Percentiles rank a stretch among this genome's conserved stretches.
These are phyloP conservation scores for Zootermopsis nevadensis DNA, from an alignment of 2,888 invertebrate species.

Conservation along the genomic window DNA sequence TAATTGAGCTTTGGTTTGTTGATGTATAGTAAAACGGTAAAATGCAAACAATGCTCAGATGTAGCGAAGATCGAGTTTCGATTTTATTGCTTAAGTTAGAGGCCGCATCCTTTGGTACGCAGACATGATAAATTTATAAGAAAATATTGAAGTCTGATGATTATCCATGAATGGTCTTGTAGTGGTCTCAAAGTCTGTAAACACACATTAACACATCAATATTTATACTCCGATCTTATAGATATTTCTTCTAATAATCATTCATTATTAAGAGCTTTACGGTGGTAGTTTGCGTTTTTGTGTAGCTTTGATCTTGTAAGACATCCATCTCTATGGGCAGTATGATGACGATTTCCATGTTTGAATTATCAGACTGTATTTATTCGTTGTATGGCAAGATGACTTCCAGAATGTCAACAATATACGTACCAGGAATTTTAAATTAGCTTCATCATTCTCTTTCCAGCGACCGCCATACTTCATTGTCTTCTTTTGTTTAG, in stretches of 20 bases:
- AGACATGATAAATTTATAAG: slow-evolving; percentile 2
- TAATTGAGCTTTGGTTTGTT: not conserved
- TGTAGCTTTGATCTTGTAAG: slow-evolving; percentile 2
- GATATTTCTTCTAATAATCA: slow-evolving; percentile 2
- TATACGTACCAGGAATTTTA: slow-evolving; percentile 10
- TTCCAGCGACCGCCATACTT: not conserved
- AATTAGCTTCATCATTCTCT: slow-evolving; percentile 17
- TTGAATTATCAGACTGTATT: slow-evolving; percentile 1
- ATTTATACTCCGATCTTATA: not conserved
- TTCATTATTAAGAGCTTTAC: slow-evolving; percentile 1
- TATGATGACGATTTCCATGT: not conserved
- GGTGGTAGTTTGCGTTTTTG: not conserved
- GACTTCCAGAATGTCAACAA: slow-evolving; percentile 23
- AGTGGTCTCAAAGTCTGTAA: not conserved
- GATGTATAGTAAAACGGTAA: not conserved
- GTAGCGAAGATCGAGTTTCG: not conserved
- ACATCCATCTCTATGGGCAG: not conserved
- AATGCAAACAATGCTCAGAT: not conserved
- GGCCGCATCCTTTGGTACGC: not conserved
- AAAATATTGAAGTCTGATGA: not conserved
- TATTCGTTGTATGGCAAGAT: slow-evolving; percentile 8
- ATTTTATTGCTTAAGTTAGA: not conserved
- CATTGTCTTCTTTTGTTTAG: not conserved
- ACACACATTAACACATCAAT: not conserved
- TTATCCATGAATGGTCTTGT: not conserved